Evolutionary conservation across 2,113 vertebrate genomes (phyloP), one percentile per base, ranked within the genome.

Genomic region (Oncorhynchus masou): DNA sequence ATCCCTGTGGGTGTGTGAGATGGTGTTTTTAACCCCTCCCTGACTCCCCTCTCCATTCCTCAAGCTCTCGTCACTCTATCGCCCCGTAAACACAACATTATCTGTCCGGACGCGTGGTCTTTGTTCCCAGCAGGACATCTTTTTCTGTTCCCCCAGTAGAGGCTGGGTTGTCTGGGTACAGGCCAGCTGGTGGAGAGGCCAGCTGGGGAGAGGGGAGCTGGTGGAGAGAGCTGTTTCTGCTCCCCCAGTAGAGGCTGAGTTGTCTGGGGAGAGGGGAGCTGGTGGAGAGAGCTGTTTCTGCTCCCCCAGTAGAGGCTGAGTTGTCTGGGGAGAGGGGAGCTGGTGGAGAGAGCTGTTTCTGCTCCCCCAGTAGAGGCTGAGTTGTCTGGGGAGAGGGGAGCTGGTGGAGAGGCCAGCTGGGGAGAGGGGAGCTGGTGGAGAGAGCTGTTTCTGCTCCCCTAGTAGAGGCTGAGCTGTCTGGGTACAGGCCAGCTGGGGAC

Each of bases 91-190:
- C 39, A 90, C 60, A 64, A 64, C 16, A 29, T 15, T 29, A 8
- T 88, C 83, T 86, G 88, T 79, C 82, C 86, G 78, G 73, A 79
- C 86, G 64, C 86, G 60, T 92, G 89, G 73, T 81, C 88, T 77
- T 83, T 91, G 83, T 90, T 87, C 79, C 79, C 51, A 81, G 73
- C n/a, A 80, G 81, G 2, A 62, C 74, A 13, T 71, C 59, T 62
- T 51, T 31, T 34, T 34, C 31, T 34, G 5, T 1, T 34, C 31
- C 31, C 31, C 6, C 7, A 8, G 34, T 34, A 34, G 31, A 34
- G 31, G 5, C 31, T 34, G 31, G 6, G 31, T 1, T 5, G 31
- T 6, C 31, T 34, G 31, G 31, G 31, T 1, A 34, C 1, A 34
- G 5, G 31, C 0, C 5, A 6, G 5, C 34, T 2, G 7, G 1